phyloP scores from a whole-genome alignment of 2,888 invertebrate species.

The Scaptomyza parva region DNA sequence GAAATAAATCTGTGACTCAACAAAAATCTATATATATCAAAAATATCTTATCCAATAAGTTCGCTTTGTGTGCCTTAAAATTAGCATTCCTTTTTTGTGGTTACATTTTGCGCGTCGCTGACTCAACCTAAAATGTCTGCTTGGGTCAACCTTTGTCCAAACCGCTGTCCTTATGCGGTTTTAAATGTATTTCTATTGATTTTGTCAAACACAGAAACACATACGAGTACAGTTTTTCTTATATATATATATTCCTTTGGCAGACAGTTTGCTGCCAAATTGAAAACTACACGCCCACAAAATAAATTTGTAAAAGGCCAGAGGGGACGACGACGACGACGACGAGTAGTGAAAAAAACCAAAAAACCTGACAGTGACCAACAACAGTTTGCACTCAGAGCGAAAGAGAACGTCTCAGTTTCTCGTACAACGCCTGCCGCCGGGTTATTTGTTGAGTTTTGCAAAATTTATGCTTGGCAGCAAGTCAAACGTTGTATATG shows the following conservation, averaged over 20 bases:
- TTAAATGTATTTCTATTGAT: conserved; percentile 73
- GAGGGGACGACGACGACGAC: conserved; percentile 17
- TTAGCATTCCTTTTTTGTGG: conserved; percentile 30
- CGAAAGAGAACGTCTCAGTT: conserved; percentile 6
- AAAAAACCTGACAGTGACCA: conserved; percentile 65
- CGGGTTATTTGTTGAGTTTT: conserved; percentile 76
- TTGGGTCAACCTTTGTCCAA: conserved; percentile 48
- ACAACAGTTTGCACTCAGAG: conserved; percentile 44
- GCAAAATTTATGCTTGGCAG: conserved; percentile 78
- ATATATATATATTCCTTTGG: conserved; percentile 41
- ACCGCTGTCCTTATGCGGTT: conserved; percentile 47
- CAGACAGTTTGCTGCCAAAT: conserved; percentile 68
- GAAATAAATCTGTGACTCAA: not conserved
- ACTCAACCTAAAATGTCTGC: conserved; percentile 32
- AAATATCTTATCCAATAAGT: not conserved
- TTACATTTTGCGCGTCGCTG: conserved; percentile 20
- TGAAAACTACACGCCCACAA: conserved; percentile 76
- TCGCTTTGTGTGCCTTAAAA: conserved; percentile 21
- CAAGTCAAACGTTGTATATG: conserved; percentile 70
- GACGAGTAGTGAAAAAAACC: conserved; percentile 2
- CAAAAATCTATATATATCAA: not conserved
- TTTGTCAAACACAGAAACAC: conserved; percentile 49
- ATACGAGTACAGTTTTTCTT: too few species aligned
- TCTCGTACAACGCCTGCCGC: conserved; percentile 31
- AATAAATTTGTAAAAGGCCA: conserved; percentile 64